Evolutionary conservation across 1,140 invertebrate species (phyloP), one percentile per base, ranked within the genome.

Genomic region (Saccostrea glomerata): DNA sequence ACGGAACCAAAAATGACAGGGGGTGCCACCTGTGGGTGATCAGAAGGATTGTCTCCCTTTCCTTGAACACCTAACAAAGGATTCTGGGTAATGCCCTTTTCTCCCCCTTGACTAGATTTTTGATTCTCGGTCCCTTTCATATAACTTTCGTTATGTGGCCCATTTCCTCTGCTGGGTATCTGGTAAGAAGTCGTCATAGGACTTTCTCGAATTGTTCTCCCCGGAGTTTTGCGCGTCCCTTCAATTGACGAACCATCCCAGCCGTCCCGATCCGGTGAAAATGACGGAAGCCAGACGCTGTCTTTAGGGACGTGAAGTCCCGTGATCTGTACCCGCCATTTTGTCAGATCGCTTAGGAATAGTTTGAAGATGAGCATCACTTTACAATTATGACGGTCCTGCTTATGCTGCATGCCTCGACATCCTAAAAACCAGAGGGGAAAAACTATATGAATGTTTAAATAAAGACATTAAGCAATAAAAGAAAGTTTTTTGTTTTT

Each of bases 361-460:
- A 94, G 87, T 77, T 94, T 94, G 84, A 93, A 89, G 54, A 92
- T 93, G 3, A 94, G 60, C 91, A 94, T 90, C 13, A 94, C 85
- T 15, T 89, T 90, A 82, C 93, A 94, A 89, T 93, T 94, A 77
- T 94, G 93, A 25, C 93, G 89, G 86, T 94, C 93, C 70, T 94
- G 93, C 77, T 93, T 93, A 87, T 94, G 93, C 11, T 83, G 77
- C 88, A 89, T 92, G 12, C 93, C 93, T 85, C 84, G 82, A 89
- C 93, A 94, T 70, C 89, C 93, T 94, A 85, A 82, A 89, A 87
- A 56, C 88, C 36, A 88, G 36, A 13, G 2, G 0, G 23, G 0
- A 63, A 63, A 63, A 63, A 20, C 6, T 47, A 47, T 47, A 2
- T 47, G 6, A 47, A 47, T 47, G 40, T 47, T 3, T 47, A 6